A percentile compares a stretch with the other conserved stretches of the same genome.
Conservation (phyloP, 92 coral and sea anemone genomes). For the Porites rus region DNA sequence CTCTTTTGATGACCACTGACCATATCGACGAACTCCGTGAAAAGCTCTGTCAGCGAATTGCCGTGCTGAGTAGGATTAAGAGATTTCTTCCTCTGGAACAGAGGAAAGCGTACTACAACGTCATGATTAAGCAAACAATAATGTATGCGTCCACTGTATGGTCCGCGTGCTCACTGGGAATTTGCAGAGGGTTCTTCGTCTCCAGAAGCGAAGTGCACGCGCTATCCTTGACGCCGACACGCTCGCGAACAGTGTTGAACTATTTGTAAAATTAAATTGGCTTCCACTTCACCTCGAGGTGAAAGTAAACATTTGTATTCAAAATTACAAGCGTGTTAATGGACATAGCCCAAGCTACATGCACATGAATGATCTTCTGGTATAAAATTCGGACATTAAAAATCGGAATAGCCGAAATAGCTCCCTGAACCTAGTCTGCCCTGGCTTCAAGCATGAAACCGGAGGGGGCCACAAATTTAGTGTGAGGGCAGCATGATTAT, state of each 20-base stretch:
- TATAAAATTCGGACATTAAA: background rate
- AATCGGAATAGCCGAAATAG: background rate
- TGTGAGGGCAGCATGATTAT: background rate
- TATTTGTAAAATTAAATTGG: background rate
- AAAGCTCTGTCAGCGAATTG: too few species aligned
- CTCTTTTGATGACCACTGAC: too few species aligned
- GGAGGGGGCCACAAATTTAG: background rate
- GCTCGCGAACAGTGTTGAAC: background rate
- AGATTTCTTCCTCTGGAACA: too few species aligned
- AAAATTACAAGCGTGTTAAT: background rate
- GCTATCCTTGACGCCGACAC: background rate
- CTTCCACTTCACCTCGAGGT: background rate
- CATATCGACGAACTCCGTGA: too few species aligned
- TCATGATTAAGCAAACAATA: background rate
- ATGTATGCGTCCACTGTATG: too few species aligned
- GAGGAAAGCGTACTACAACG: background rate
- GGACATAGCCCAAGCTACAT: background rate
- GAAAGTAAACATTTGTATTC: background rate
- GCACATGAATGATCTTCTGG: background rate
- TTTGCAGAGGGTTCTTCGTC: slow-evolving; percentile 5
- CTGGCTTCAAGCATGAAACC: background rate
- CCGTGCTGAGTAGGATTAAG: too few species aligned
- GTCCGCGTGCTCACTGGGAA: background rate
- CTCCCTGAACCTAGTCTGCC: too few species aligned
- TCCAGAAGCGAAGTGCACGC: slow-evolving; percentile 9